These are phyloP conservation scores for Parapristionchus giblindavisi DNA, from an alignment of 2,888 invertebrate species.

Conservation along the genomic window DNA sequence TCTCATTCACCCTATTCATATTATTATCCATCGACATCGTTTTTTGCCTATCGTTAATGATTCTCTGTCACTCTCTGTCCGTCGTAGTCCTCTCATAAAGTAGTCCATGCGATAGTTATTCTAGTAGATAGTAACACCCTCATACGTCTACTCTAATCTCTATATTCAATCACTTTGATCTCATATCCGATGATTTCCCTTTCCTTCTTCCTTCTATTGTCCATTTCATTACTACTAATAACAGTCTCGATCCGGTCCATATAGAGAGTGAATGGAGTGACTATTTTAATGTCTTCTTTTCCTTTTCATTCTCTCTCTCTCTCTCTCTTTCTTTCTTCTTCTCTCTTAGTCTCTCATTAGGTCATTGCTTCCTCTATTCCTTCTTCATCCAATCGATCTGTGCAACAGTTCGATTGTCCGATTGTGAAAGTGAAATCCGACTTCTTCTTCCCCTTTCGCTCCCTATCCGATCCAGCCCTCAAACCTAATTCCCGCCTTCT, in stretches of 20 bases:
- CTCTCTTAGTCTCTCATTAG: constrained; percentile 1
- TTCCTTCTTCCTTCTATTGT: not conserved
- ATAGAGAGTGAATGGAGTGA: too few species aligned
- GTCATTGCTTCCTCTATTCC: not conserved
- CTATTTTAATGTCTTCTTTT: not conserved
- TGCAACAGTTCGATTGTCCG: not conserved
- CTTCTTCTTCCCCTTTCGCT: constrained; percentile 3
- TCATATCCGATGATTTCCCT: not conserved
- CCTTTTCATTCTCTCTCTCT: not conserved
- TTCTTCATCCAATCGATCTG: constrained; percentile 16
- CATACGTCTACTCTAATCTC: too few species aligned
- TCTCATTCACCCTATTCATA: not conserved
- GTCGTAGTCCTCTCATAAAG: too few species aligned
- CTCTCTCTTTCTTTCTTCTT: constrained; percentile 14
- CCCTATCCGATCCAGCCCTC: constrained; percentile 13
- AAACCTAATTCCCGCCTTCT: not conserved
- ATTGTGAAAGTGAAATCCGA: not conserved
- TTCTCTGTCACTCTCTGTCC: too few species aligned
- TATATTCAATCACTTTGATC: too few species aligned
- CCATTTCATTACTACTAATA: too few species aligned
- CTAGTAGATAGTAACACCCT: too few species aligned
- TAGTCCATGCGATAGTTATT: too few species aligned
- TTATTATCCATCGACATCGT: not conserved
- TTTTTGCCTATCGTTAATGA: too few species aligned
- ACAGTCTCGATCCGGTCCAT: not conserved